Evolutionary conservation across 2,888 invertebrate genomes (phyloP), one percentile per base, ranked within the genome.

Genomic region (Andrena trimmerana): DNA sequence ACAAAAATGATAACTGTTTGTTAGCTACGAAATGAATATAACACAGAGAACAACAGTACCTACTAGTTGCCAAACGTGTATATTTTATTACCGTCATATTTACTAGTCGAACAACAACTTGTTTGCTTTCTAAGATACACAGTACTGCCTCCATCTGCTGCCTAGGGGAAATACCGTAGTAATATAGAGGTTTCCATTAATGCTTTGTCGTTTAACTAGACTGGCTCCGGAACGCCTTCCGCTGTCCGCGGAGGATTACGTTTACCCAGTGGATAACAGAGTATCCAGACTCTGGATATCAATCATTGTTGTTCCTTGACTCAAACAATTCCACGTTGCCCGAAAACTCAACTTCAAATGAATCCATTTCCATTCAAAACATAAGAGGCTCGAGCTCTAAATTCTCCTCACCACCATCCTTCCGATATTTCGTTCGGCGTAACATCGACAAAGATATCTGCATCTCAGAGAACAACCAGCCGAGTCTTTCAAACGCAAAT

Each of bases 71-170:
- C 82, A 79, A 87, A 87, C 86, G 81, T 84, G 88, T 91, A 91
- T 91, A 92, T 93, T 92, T 93, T 92, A 92, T 92, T 92, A 91
- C 91, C 88, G 88, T 89, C 89, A 88, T 92, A 92, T 92, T 91
- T 92, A 90, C 90, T 75, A 69, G 85, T 80, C 83, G 84, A 88
- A 90, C 90, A 88, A 83, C 86, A 86, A 89, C 89, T 88, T 91
- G 91, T 92, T 92, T 91, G 88, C 91, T 88, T 88, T 88, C 87
- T 81, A 91, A 91, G 88, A 91, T 85, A 89, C 87, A 87, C 83
- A 84, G 70, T 42, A 66, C 83, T 72, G 71, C 80, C 74, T 72
- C 79, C 78, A 78, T 82, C 83, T 83, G 73, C 86, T 75, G 76
- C 66, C 78, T 73, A 63, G 81, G 79, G 84, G 69, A 79, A 81